Conservation (phyloP, 1,140 invertebrate species). For the Medauroidea extradentata region DNA sequence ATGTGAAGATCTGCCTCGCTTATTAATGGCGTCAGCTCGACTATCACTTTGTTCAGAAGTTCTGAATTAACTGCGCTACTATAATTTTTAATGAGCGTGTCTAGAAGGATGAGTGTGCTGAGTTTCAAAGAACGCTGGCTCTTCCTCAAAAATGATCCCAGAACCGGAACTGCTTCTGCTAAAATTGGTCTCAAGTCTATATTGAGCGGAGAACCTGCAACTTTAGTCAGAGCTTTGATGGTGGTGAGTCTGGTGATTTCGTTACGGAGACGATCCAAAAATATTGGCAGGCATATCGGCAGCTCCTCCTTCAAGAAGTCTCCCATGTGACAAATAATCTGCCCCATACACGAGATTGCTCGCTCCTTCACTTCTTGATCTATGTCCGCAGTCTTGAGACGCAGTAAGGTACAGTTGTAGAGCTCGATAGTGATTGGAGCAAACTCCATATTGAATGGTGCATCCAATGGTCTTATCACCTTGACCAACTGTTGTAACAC, state of each 20-base stretch:
- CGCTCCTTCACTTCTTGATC: constrained; percentile 98
- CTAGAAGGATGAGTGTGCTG: constrained; percentile 82
- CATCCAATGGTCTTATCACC: constrained; percentile 72
- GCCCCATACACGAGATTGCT: constrained; percentile 95
- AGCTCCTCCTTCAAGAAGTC: constrained; percentile 71
- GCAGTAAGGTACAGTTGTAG: constrained; percentile 78
- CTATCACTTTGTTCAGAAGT: constrained; percentile 70
- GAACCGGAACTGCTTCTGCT: constrained; percentile 84
- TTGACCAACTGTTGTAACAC: constrained; percentile 93
- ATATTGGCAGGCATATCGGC: constrained; percentile 82
- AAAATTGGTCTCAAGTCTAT: constrained; percentile 85
- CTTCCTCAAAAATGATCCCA: constrained; percentile 92
- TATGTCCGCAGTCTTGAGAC: constrained; percentile 91
- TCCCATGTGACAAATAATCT: constrained; percentile 88
- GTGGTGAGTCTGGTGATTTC: constrained; percentile 96
- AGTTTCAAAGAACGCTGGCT: constrained; percentile 95
- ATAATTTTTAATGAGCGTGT: constrained; percentile 86
- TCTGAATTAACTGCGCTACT: constrained; percentile 62
- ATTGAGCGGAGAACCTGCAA: constrained; percentile 82
- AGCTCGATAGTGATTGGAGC: constrained; percentile 72
- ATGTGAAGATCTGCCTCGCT: constrained; percentile 94
- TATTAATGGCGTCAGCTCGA: constrained; percentile 83
- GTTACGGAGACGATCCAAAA: constrained; percentile 90
- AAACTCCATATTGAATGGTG: constrained; percentile 63
- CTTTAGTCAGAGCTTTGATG: constrained; percentile 92